Evolutionary conservation across 2,888 invertebrate genomes (phyloP).

Genomic region (Drosophila imparisetae): DNA sequence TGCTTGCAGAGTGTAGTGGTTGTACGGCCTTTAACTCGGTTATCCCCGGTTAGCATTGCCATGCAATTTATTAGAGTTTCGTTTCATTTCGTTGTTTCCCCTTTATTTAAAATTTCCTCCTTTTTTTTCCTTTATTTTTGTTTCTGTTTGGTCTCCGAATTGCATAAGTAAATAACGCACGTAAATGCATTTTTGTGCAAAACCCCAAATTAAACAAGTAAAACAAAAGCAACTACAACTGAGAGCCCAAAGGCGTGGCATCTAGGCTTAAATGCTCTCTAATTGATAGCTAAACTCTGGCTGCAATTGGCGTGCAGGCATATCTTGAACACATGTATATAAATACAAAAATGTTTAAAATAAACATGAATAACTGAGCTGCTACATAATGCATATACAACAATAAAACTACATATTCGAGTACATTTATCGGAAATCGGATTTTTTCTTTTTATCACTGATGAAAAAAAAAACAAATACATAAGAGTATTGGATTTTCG

Average conservation of each 20-base stretch:
- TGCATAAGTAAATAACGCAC: conserved; percentile 77
- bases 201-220: conserved; percentile 57
- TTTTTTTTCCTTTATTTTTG: conserved; percentile 5
- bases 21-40: conserved; percentile 67
- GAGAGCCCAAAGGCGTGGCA: not conserved
- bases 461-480: not conserved
- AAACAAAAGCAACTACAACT: conserved; percentile 14
- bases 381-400: not conserved
- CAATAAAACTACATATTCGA: not conserved
- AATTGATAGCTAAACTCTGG: conserved; percentile 10
- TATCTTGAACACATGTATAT: not conserved
- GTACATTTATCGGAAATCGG: not conserved
- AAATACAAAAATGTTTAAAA: not conserved
- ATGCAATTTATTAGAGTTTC: conserved; percentile 72
- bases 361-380: not conserved
- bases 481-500: conserved; percentile 19
- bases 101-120: not conserved
- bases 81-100: conserved; percentile 25
- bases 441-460: not conserved
- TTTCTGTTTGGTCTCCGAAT: conserved; percentile 21
- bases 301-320: not conserved
- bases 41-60: conserved; percentile 66
- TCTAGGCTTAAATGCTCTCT: conserved; percentile 28
- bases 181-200: conserved; percentile 66
- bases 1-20: not conserved